Evolutionary conservation across 1,140 invertebrate species (phyloP), one percentile per base, ranked within the genome.

Genomic region (Chlorops oryzae): DNA sequence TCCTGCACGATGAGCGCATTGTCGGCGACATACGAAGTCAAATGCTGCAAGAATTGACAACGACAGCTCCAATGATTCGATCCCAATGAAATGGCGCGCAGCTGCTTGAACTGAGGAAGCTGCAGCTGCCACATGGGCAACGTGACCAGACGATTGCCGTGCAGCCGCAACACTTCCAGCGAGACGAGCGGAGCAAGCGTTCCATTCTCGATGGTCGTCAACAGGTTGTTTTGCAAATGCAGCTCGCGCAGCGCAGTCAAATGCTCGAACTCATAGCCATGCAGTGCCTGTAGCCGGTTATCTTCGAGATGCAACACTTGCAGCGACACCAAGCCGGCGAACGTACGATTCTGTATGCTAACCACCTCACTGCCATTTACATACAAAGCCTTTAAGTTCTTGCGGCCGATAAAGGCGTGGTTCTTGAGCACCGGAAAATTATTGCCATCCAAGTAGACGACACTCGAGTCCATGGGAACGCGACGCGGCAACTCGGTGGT

Each of bases 381-480:
- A 68, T 84, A 93, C 0, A 96, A 70, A 13, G 86, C 81, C 52
- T 83, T 78, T 79, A 94, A 84, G 69, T 94, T 93, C 72, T 93
- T 93, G 10, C 90, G 77, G 0, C 91, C 91, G 59, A 95, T 94
- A 67, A 96, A 92, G 21, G 87, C 86, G 64, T 94, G 90, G 66
- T 90, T 89, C 62, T 88, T 84, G 39, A 95, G 68, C 65, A 88
- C 84, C 39, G 79, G 82, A 45, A 95, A 84, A 56, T 88, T 81
- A 68, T 94, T 96, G 20, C 90, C 90, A 67, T 95, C 92, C 44
- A 96, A 74, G 65, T 92, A 94, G 15, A 94, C 83, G 68, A 92
- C 88, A 21, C 91, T 94, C 0, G 88, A 90, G 68, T 96, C 91
- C 91, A 95, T 95, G 13, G 92, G 91, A 54, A 95, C 87, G 47